These are phyloP conservation scores for human DNA, from an alignment of 2,113 vertebrate species.

Conservation along the genomic window GRCh38 chr1:120055001-120055500, in stretches of 20 bases:
- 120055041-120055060: background rate
- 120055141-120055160: background rate
- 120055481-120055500: slow-evolving; percentile 58
- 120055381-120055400: background rate
- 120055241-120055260: background rate
- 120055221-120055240: background rate
- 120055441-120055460: slow-evolving; percentile 12
- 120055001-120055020: background rate
- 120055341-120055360: background rate
- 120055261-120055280: background rate
- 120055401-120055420: background rate
- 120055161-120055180: background rate
- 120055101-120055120: background rate
- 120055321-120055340: background rate
- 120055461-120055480: slow-evolving; percentile 59
- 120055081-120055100: background rate
- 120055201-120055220: background rate
- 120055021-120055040: background rate
- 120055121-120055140: background rate
- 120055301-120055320: background rate
- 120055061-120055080: background rate
- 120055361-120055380: background rate
- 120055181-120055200: background rate
- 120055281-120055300: background rate
- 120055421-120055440: background rate